Base-by-base conservation (phyloP, 2,888 invertebrate species). In the Drosophila borborema region DNA sequence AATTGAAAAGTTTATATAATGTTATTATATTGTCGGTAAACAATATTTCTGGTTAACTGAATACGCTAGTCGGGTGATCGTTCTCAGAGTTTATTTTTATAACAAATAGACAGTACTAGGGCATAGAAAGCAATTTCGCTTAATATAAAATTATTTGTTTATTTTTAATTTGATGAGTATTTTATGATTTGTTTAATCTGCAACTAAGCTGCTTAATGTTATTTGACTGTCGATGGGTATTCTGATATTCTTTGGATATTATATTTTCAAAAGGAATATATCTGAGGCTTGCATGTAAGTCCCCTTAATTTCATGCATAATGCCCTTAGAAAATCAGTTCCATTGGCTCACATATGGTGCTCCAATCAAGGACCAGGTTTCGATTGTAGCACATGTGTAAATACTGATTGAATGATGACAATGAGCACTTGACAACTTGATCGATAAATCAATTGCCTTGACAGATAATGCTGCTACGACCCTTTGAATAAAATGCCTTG, bases 381-480 rank as follows among this genome's bases (percentile, higher is more conserved):
- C 69, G 72, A 71, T 70, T 77, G 73, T 77, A 72, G 74, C 80
- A 75, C 80, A 81, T 82, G 71, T 80, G 74, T 82, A 83, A 89
- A 86, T 83, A 82, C 80, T 81, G 86, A 86, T 80, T 80, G 82
- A 82, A 82, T 70, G 82, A 83, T 79, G 85, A 88, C 87, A 88
- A 90, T 80, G 80, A 74, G 77, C 78, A 82, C 91, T 91, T 90
- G 87, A 90, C 80, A 81, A 85, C 71, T 85, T 90, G 91, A 91
- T 90, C 89, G 90, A 90, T 90, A 90, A 90, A 90, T 88, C 90
- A 90, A 89, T 89, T 85, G 87, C 78, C 75, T 75, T 64, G 79
- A 60, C 73, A 75, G 81, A 88, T 86, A 84, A 77, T 77, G 76
- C 78, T 74, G 80, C 56, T 68, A 67, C 67, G 74, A 87, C 90